Evolutionary conservation across 2,797 vertebrate genomes (phyloP), one percentile per base, ranked within the genome.

Genomic region (Pogoniulus pusillus): DNA sequence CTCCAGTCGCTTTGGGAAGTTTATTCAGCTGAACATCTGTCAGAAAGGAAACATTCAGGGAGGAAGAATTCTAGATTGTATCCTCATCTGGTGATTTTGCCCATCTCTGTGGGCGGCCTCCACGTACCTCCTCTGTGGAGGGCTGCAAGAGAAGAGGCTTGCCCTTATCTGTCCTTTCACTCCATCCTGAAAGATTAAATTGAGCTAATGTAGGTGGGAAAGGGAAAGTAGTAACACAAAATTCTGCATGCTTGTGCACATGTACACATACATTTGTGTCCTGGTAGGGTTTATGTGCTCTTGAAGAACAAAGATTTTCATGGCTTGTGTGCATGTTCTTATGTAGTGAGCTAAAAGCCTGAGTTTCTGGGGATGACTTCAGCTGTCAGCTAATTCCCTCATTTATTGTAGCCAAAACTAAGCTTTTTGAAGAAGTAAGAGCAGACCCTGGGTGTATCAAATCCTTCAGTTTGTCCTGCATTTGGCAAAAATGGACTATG

Each of bases 1-100:
- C 98, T 99, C 99, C 18, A 99, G 99, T 93, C 99, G 99, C 86
- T 99, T 99, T 18, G 99, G 99, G 95, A 99, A 99, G 98, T 99
- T 99, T 32, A 97, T 99, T 91, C 99, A 99, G 96, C 98, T 99
- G 93, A 98, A 98, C 92, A 98, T 99, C 95, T 98, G 98, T 95
- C 98, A 98, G 96, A 98, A 98, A 89, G 99, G 99, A 64, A 99
- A 99, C 96, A 99, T 99, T 97, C 98, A 99, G 97, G 99, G 99
- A 70, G 99, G 99, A 90, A 97, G 97, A 41, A 99, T 99, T 66
- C 97, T 99, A 68, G 99, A 99, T 97, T 99, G 99, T 99, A 99
- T 99, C 99, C 98, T 99, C 45, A 1, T 73, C 65, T 82, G 60
- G 22, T 96, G 55, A 58, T 89, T 74, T 66, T 62, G 35, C 27